phyloP scores from a whole-genome alignment of 2,797 vertebrate genomes.

The Typhlichthys eigenmanni region DNA sequence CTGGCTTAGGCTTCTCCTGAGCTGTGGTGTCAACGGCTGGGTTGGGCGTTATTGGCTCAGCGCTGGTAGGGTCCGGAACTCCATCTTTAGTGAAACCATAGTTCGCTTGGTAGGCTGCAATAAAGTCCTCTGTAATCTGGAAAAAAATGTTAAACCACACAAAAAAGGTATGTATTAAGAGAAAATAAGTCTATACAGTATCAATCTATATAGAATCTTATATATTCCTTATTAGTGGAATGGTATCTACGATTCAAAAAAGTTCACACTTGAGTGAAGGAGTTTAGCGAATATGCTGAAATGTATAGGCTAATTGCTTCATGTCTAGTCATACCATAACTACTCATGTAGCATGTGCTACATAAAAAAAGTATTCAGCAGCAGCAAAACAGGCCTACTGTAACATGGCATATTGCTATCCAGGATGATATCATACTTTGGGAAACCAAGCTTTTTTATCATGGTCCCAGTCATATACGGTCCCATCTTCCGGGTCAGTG shows the following conservation, averaged over 20 bases:
- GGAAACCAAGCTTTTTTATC: slow-evolving; percentile 82
- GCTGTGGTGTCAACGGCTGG: slow-evolving; percentile 29
- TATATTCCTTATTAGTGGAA: too few species aligned
- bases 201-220: too few species aligned
- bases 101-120: slow-evolving; percentile 93
- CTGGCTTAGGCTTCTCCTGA: slow-evolving; percentile 28
- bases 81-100: slow-evolving; percentile 87
- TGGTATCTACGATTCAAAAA: too few species aligned
- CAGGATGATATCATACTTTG: slow-evolving; percentile 50
- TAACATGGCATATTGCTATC: too few species aligned
- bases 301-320: too few species aligned
- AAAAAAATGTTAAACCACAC: slow-evolving; percentile 1
- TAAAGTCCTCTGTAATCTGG: slow-evolving; percentile 94
- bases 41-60: slow-evolving; percentile 25
- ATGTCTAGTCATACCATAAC: too few species aligned
- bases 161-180: neutral
- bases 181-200: too few species aligned
- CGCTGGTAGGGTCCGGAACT: slow-evolving; percentile 56
- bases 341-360: too few species aligned
- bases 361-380: too few species aligned
- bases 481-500: slow-evolving; percentile 81
- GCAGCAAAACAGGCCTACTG: too few species aligned
- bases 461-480: slow-evolving; percentile 86
- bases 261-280: too few species aligned
- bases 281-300: too few species aligned